Evolutionary conservation across 2,888 invertebrate genomes (phyloP).

Genomic region (Sisyra terminalis): DNA sequence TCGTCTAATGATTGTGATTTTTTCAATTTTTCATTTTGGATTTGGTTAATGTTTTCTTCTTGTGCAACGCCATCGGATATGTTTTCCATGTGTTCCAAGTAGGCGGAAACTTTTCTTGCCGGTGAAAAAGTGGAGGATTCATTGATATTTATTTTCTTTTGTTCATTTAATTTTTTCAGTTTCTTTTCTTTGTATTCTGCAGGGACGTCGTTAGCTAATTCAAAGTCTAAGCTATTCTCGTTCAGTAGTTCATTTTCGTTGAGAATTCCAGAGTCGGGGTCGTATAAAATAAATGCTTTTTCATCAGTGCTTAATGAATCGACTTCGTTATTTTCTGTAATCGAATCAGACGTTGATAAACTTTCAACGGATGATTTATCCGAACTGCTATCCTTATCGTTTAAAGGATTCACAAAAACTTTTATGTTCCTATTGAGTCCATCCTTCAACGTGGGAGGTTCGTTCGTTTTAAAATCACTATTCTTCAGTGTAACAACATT

Average conservation of each 20-base stretch:
- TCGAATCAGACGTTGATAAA: constrained; percentile 16
- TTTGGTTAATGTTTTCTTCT: neutral
- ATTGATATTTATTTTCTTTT: neutral
- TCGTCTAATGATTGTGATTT: constrained; percentile 28
- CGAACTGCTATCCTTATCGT: constrained; percentile 20
- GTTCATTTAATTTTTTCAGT: neutral
- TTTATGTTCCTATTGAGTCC: constrained; percentile 22
- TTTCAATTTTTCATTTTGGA: constrained; percentile 13
- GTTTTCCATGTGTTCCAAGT: constrained; percentile 24
- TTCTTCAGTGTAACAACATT: constrained; percentile 24
- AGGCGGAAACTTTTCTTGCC: constrained; percentile 6
- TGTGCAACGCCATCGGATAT: constrained; percentile 24
- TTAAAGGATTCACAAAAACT: constrained; percentile 26
- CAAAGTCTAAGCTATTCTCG: constrained; percentile 4
- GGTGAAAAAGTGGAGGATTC: constrained; percentile 2
- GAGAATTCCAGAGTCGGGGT: constrained; percentile 4
- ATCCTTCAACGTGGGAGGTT: constrained; percentile 13
- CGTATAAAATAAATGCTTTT: constrained; percentile 3
- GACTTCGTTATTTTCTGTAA: constrained; percentile 18
- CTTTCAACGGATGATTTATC: constrained; percentile 23
- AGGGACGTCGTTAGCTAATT: constrained; percentile 5
- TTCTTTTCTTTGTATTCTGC: neutral
- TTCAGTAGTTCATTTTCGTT: constrained; percentile 5
- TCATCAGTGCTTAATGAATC: neutral
- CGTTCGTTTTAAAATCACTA: constrained; percentile 23